Base-by-base conservation (phyloP, 1,140 invertebrate species). In the Drosophila cardini region DNA sequence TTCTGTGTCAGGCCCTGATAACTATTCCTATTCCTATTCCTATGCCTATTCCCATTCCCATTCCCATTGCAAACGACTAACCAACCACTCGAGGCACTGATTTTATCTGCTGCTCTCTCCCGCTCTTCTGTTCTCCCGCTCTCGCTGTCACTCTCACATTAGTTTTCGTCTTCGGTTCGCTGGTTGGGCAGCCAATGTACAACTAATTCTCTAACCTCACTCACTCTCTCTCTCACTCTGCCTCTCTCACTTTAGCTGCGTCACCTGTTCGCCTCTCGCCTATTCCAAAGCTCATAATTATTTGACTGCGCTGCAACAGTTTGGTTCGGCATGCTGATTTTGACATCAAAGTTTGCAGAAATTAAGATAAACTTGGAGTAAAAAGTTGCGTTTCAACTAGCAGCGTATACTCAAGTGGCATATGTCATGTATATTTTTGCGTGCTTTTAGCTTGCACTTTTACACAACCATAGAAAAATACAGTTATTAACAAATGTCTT, bases 131-230 rank as follows among this genome's bases (percentile, higher is more conserved):
- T 1, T 53, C 50, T 18, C 32, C 16, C 50, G 32, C 50, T 79
- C 62, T 8, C 16, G 55, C 8, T 42, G 63, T 50, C 18, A 13
- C 30, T 45, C 55, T 61, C 32, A 50, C 40, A 62, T 52, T 67
- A 43, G 79, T 52, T 61, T 74, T 18, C 53, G 73, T 13, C 32
- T 34, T 62, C 43, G 45, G 65, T 57, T 60, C 50, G 55, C 56
- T 16, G 58, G 73, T 69, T 77, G 69, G 81, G 77, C 80, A 67
- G 57, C 73, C 78, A 65, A 80, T 71, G 75, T 65, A 81, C 81
- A 50, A 85, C 83, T 87, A 86, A 85, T 79, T 80, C 67, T 58
- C 75, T 36, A 70, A 65, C 34, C 78, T 30, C 21, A 2, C 21
- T 1, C 21, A 4, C 21, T 26, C 21, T 3, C 21, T 26, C 21